phyloP scores from a whole-genome alignment of 2,113 vertebrate genomes.

The Pteruthius melanotis region DNA sequence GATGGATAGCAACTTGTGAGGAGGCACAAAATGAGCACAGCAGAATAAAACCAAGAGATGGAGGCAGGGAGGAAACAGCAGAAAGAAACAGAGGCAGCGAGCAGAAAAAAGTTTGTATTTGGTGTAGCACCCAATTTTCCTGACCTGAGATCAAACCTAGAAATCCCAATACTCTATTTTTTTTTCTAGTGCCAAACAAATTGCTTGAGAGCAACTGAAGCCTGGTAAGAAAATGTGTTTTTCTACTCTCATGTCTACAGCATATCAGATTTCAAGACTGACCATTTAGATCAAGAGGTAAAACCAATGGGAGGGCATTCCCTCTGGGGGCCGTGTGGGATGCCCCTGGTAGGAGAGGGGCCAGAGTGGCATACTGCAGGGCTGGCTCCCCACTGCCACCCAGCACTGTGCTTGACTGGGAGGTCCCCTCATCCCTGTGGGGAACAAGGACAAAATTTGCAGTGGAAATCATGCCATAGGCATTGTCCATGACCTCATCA shows the following conservation, averaged over 20 bases:
- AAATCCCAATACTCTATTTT: not conserved
- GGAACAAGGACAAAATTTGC: not conserved
- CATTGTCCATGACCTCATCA: not conserved
- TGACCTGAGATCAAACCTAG: not conserved
- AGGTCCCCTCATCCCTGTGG: not conserved
- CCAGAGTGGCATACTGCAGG: not conserved
- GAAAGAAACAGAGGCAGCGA: not conserved
- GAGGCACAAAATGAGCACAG: not conserved
- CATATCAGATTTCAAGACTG: not conserved
- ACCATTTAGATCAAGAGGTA: not conserved
- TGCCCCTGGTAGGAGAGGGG: rapidly evolving
- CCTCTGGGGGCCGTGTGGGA: rapidly evolving
- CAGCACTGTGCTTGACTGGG: rapidly evolving
- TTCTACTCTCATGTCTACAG: not conserved
- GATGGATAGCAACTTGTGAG: not conserved
- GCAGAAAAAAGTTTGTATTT: not conserved
- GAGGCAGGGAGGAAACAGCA: not conserved
- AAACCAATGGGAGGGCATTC: not conserved
- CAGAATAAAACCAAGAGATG: not conserved
- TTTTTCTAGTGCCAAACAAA: not conserved
- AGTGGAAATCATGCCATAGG: not conserved
- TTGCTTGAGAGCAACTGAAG: not conserved
- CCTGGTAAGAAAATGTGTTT: not conserved
- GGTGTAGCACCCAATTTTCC: not conserved
- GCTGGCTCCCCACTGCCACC: not conserved